Percentiles rank a stretch among this genome's conserved stretches.
These are phyloP conservation scores for Cotesia chilonis DNA, from an alignment of 1,140 invertebrate genomes.

Conservation along the genomic window DNA sequence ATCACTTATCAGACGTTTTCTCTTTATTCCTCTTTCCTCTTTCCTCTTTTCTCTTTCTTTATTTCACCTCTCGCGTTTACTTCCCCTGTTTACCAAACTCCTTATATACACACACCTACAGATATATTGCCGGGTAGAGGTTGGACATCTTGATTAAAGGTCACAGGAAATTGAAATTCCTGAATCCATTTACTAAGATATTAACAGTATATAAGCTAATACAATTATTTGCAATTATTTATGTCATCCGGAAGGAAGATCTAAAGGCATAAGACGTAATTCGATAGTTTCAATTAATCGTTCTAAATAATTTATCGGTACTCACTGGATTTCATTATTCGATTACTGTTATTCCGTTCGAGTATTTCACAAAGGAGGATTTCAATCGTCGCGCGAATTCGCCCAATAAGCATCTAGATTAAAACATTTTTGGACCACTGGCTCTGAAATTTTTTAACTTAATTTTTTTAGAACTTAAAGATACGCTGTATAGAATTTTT, in stretches of 20 bases:
- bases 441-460: no score
- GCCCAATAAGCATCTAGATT: no score
- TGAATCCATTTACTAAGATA: constrained; percentile 8
- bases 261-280: background rate
- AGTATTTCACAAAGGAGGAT: no score
- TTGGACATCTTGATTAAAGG: constrained; percentile 25
- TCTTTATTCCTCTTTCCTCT: background rate
- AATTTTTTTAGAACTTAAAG: no score
- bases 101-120: no score
- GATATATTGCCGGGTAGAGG: background rate
- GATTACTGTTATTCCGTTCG: no score
- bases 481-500: no score
- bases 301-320: background rate
- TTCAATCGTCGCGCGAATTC: no score
- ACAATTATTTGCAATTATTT: constrained; percentile 13
- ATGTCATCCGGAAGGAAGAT: background rate
- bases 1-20: constrained; percentile 2
- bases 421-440: no score
- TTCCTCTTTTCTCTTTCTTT: background rate
- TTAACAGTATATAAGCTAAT: constrained; percentile 3
- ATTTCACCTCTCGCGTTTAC: background rate
- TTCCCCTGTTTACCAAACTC: constrained; percentile 2
- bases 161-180: constrained; percentile 10
- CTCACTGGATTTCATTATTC: background rate
- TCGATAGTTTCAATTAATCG: constrained; percentile 1